Conservation (phyloP, 2,113 vertebrate species). For the Chaetodon trifascialis region DNA sequence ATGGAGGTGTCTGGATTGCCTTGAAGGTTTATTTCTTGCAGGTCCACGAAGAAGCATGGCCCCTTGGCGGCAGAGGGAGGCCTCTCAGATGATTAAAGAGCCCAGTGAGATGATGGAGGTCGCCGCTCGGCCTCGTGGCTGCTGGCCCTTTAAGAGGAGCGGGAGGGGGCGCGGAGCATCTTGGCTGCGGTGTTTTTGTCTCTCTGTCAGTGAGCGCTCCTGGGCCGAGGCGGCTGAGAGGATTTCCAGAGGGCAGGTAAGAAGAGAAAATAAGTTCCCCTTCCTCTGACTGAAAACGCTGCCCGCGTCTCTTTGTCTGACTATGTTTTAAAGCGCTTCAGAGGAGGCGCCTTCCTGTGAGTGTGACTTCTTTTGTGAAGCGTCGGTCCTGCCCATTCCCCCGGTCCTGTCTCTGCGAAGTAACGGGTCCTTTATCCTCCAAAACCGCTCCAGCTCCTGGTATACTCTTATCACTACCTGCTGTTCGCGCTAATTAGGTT, state of each 20-base stretch:
- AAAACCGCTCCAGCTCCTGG: neutral
- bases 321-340: neutral
- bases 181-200: conserved; percentile 86
- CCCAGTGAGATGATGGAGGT: neutral
- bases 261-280: conserved; percentile 41
- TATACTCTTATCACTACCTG: neutral
- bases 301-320: neutral
- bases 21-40: neutral
- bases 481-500: neutral
- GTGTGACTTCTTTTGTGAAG: conserved; percentile 73
- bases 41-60: neutral
- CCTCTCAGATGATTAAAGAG: neutral
- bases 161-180: conserved; percentile 61
- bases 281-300: neutral
- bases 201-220: conserved; percentile 84
- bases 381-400: conserved; percentile 61
- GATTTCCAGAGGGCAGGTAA: conserved; percentile 77
- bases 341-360: conserved; percentile 21
- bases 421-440: conserved; percentile 65
- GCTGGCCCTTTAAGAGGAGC: conserved; percentile 80
- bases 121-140: conserved; percentile 17
- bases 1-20: neutral
- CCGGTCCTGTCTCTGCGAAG: conserved; percentile 42
- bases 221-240: conserved; percentile 76
- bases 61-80: neutral